phyloP scores from a whole-genome alignment of 2,797 vertebrate genomes.

The Staurois parvus region DNA sequence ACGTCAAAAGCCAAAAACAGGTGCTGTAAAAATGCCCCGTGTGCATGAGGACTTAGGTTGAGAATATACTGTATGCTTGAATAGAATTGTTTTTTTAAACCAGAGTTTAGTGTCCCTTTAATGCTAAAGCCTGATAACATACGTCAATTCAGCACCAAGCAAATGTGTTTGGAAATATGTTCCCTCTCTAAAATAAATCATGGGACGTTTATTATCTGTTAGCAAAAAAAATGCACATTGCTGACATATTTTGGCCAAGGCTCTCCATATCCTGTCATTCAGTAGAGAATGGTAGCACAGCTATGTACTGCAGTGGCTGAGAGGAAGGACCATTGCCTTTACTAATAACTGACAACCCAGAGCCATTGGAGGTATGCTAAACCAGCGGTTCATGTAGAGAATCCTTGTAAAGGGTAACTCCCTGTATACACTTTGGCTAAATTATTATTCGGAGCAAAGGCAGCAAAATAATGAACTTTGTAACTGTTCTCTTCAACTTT shows the following conservation, averaged over 20 bases:
- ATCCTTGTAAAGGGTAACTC: background rate
- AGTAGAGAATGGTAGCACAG: background rate
- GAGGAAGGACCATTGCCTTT: background rate
- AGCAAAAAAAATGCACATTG: slow-evolving; percentile 52
- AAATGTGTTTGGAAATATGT: slow-evolving; percentile 24
- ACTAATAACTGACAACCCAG: background rate
- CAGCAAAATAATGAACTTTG: background rate
- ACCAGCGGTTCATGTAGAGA: background rate
- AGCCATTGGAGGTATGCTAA: too few species aligned
- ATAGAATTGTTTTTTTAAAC: too few species aligned
- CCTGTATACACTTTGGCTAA: background rate
- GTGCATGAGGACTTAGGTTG: too few species aligned
- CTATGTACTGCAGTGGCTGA: background rate
- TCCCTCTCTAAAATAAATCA: slow-evolving; percentile 25
- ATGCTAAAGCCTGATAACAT: slow-evolving; percentile 7
- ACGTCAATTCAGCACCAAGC: background rate
- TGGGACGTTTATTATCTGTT: slow-evolving; percentile 58
- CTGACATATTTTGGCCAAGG: slow-evolving; percentile 53
- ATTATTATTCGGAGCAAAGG: background rate
- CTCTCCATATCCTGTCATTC: slow-evolving; percentile 26
- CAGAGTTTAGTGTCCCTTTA: background rate
- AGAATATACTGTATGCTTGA: too few species aligned
- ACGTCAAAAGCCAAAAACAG: too few species aligned
- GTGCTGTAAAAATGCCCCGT: too few species aligned
- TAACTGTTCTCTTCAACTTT: background rate